Percentiles rank a stretch among this genome's conserved stretches.
Conservation (phyloP, 2,888 invertebrate species). For the Panopea generosa region DNA sequence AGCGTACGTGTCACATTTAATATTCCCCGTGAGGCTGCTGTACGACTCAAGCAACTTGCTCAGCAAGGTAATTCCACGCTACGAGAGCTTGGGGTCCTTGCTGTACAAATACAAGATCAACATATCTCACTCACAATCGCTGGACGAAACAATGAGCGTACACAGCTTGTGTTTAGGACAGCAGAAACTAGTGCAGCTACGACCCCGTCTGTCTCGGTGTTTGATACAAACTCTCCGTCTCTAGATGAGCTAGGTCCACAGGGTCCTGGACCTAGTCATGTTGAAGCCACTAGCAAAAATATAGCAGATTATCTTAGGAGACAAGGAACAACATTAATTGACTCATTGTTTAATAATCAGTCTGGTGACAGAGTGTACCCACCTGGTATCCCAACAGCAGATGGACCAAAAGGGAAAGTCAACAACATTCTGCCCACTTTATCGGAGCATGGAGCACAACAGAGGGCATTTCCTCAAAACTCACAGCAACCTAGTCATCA, state of each 20-base stretch:
- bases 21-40: constrained; percentile 97
- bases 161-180: constrained; percentile 87
- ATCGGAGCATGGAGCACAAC: constrained; percentile 36
- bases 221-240: constrained; percentile 66
- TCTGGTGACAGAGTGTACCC: constrained; percentile 12
- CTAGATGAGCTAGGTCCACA: constrained; percentile 56
- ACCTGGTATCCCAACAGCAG: too few relatives aligned
- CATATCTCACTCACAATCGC: constrained; percentile 89
- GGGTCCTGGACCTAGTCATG: constrained; percentile 81
- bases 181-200: constrained; percentile 63
- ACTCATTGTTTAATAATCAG: constrained; percentile 64
- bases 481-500: constrained; percentile 46
- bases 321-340: constrained; percentile 77
- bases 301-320: constrained; percentile 84
- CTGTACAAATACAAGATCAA: constrained; percentile 93
- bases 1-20: constrained; percentile 98
- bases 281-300: constrained; percentile 83
- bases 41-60: constrained; percentile 95
- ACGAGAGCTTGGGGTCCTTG: constrained; percentile 96
- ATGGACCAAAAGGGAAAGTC: constrained; percentile 32
- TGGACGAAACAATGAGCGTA: constrained; percentile 89
- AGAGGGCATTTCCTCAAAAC: constrained; percentile 29
- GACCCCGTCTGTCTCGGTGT: constrained; percentile 66
- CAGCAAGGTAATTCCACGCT: constrained; percentile 94
- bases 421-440: constrained; percentile 39